Evolutionary conservation across 2,888 invertebrate genomes (phyloP).

Genomic region (Tuta absoluta): DNA sequence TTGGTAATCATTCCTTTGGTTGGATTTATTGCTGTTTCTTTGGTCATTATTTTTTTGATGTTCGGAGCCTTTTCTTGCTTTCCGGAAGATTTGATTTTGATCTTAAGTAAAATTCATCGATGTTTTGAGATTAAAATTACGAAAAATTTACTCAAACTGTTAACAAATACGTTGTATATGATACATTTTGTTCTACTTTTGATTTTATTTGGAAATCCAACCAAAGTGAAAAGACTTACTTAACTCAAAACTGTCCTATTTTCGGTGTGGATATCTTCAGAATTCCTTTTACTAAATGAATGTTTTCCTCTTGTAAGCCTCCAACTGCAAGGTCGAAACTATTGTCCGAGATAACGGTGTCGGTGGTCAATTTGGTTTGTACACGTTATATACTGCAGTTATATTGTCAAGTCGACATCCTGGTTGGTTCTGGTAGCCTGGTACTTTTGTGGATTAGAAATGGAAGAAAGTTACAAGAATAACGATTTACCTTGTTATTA

Average conservation of each 20-base stretch:
- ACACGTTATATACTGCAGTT: conserved; percentile 51
- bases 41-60: not conserved
- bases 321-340: conserved; percentile 75
- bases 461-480: not conserved
- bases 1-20: conserved; percentile 36
- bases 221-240: conserved; percentile 38
- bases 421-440: conserved; percentile 56
- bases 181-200: not conserved
- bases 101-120: no score
- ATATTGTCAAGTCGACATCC: conserved; percentile 54
- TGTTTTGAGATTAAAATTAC: no score
- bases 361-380: conserved; percentile 80
- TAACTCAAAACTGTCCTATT: conserved; percentile 37
- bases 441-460: conserved; percentile 36
- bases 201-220: conserved; percentile 35
- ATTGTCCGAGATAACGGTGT: conserved; percentile 77
- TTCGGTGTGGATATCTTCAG: conserved; percentile 43
- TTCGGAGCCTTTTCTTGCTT: not conserved
- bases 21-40: conserved; percentile 33
- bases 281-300: conserved; percentile 58
- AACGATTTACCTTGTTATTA: no score
- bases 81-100: no score
- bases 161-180: no score
- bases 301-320: conserved; percentile 73
- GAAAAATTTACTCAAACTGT: no score